Evolutionary conservation across 2,113 vertebrate species (phyloP), one percentile per base, ranked within the genome.

Genomic region (Apeltes quadracus): DNA sequence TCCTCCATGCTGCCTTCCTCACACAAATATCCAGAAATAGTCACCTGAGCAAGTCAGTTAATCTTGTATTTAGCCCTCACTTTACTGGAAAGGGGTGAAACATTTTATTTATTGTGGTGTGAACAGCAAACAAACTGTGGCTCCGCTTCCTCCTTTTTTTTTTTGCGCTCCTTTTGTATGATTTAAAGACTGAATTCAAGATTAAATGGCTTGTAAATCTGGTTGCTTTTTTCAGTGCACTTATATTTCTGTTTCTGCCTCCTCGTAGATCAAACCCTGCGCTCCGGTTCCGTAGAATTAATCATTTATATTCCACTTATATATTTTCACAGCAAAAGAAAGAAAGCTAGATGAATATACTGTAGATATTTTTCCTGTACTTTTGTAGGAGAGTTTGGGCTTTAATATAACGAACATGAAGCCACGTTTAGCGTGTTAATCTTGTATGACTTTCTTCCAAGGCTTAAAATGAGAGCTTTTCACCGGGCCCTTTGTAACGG

Each of bases 121-220:
- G 22, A 44, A 54, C 68, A 41, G 61, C 44, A 62, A 23, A 61
- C 59, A 51, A 39, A 73, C 12, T 70, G 72, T 75, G 61, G 63
- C 58, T 70, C 71, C 62, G 58, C 75, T 72, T 34, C 32, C 32
- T 34, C 32, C 32, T 63, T 76, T 72, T 25, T 73, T 55, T 69
- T 69, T 80, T 84, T 83, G 57, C 70, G 78, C 84, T 84, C 75
- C 78, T 81, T 87, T 87, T 88, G 83, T 88, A 88, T 85, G 69
- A 82, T 86, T 89, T 83, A 53, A 71, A 63, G 70, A 83, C 81
- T 87, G 83, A 86, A 81, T 78, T 83, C 72, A 83, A 91, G 79
- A 91, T 89, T 89, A 89, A 91, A 89, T 64, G 81, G 75, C 81
- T 87, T 82, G 71, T 81, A 59, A 83, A 87, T 72, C 67, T 67